These are phyloP conservation scores for Teleopsis dalmanni DNA, from an alignment of 1,140 invertebrate genomes.

Conservation along the genomic window DNA sequence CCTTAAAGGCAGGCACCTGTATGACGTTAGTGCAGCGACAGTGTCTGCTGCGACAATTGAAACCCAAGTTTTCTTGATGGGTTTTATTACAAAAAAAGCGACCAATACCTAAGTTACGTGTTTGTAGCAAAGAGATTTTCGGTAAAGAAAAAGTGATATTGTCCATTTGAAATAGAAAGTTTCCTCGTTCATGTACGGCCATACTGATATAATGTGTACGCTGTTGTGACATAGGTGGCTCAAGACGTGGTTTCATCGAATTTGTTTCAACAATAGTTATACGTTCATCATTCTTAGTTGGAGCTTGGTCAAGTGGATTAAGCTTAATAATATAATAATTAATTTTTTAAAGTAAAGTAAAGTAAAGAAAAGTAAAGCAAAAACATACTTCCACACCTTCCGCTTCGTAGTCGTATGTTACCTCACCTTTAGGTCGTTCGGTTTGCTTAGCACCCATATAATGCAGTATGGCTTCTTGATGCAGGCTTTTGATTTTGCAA, in stretches of 20 bases:
- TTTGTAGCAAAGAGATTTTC: constrained; percentile 33
- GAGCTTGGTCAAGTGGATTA: constrained; percentile 27
- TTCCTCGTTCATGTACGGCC: constrained; percentile 21
- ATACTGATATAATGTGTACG: constrained; percentile 33
- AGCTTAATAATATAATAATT: too few species aligned
- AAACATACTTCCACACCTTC: constrained; percentile 18
- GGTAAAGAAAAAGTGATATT: constrained; percentile 38
- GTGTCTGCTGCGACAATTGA: constrained; percentile 27
- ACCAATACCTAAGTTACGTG: constrained; percentile 33
- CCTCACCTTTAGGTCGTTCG: constrained; percentile 17
- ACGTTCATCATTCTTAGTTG: constrained; percentile 9
- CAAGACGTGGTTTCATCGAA: constrained; percentile 13
- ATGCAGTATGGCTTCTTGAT: constrained; percentile 35
- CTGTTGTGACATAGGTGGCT: constrained; percentile 14
- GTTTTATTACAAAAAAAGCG: constrained; percentile 34
- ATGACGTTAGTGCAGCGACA: constrained; percentile 38
- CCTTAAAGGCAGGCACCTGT: constrained; percentile 34
- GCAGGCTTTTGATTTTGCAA: constrained; percentile 29
- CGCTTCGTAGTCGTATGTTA: constrained; percentile 29
- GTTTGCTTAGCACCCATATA: constrained; percentile 26
- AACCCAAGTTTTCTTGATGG: constrained; percentile 28
- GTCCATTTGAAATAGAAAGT: constrained; percentile 38
- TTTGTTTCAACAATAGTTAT: constrained; percentile 26
- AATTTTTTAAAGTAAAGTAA: too few species aligned
- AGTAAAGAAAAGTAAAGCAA: too few species aligned